Percentiles rank a stretch among this genome's conserved stretches.
These are phyloP conservation scores for Arvicanthis niloticus DNA, from an alignment of 2,113 vertebrate genomes.

Conservation along the genomic window DNA sequence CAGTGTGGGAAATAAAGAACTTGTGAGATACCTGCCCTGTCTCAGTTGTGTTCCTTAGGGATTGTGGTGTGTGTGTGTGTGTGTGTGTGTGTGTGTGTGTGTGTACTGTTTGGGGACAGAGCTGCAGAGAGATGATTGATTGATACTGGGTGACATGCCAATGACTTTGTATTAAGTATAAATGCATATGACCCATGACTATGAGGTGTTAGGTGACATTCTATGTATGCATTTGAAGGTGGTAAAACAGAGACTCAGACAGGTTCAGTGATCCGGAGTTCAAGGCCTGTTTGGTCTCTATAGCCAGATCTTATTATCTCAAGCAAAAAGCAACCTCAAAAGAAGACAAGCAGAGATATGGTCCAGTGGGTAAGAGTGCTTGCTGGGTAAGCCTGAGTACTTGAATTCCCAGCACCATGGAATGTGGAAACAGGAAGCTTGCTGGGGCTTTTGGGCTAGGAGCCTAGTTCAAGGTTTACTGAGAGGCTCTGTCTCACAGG, in stretches of 20 bases:
- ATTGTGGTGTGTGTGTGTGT: rapidly evolving
- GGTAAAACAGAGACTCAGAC: not conserved
- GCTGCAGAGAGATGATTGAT: not conserved
- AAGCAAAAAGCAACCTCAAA: not conserved
- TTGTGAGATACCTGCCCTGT: not conserved
- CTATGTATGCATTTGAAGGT: not conserved
- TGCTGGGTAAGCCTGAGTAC: not conserved
- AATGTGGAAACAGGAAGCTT: not conserved
- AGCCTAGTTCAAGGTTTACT: not conserved
- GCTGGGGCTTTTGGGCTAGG: not conserved
- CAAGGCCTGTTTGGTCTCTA: not conserved
- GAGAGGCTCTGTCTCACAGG: not conserved
- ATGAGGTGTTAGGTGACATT: no score
- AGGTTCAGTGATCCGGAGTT: not conserved
- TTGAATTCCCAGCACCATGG: not conserved
- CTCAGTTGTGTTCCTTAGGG: not conserved
- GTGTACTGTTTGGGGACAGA: no score
- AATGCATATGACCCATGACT: not conserved
- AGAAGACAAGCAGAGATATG: not conserved
- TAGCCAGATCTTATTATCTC: not conserved
- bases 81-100: rapidly evolving
- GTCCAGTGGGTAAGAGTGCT: not conserved
- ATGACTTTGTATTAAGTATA: not conserved
- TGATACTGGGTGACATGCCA: not conserved
- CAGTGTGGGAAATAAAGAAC: slow-evolving; percentile 60